Base-by-base conservation (phyloP, 2,888 invertebrate species). In the Subacronicta megacephala region DNA sequence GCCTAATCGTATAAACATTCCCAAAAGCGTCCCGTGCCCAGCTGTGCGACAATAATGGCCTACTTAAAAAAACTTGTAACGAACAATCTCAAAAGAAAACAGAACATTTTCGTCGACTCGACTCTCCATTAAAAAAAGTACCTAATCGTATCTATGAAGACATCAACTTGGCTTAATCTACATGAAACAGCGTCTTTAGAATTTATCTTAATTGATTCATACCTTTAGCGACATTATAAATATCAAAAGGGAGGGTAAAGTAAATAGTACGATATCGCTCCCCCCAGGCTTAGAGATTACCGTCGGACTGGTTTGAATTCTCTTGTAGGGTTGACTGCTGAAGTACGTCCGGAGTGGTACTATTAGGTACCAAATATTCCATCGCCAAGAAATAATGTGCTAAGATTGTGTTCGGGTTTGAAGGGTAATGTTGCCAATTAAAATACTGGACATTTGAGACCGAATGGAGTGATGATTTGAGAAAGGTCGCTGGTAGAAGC, bases 251-350 rank as follows among this genome's bases (percentile, higher is more conserved):
- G 17, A 37, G 52, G 46, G 36, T 36, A 36, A 33, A 57, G 55
- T 64, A 78, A 77, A 77, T 72, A 79, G 49, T 44, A 40, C 42
- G 62, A 63, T 76, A 75, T 71, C 56, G 52, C 45, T 52, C 51
- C 53, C 49, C 45, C 50, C 55, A 64, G 67, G 45, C 62, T 50
- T 54, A 20, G 54, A 71, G 75, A 75, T 78, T 76, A 76, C 70
- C 50, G 62, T 17, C 51, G 9, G 26, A 64, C 53, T 67, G 42
- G 29, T 50, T 60, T 31, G 36, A 44, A 73, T 78, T 64, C 57
- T 53, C 62, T 33, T n/a, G 1, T 47, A 79, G 79, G 78, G 78
- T 37, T 77, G 76, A 5, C 52, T 40, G 10, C 7, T n/a, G 4
- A 4, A 23, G 7, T n/a, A n/a, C n/a, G n/a, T n/a, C n/a, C n/a